phyloP scores from a whole-genome alignment of 2,888 invertebrate genomes.

The Galerucella pusilla region DNA sequence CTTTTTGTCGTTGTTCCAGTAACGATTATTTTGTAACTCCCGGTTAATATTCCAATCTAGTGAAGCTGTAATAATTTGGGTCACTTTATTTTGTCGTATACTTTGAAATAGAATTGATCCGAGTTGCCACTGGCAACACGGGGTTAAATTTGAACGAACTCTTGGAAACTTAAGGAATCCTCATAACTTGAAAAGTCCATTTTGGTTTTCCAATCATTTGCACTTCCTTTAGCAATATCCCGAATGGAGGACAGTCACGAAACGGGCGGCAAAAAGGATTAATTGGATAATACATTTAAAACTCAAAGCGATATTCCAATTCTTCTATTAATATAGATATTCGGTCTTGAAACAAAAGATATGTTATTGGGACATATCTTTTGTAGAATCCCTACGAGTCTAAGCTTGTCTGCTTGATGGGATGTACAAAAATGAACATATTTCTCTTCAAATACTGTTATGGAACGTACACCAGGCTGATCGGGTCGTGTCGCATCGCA shows the following conservation, averaged over 20 bases:
- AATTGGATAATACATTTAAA: background rate
- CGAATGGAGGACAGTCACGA: background rate
- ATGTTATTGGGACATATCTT: too few species aligned
- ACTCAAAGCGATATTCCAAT: too few species aligned
- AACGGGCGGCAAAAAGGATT: background rate
- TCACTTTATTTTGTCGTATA: background rate
- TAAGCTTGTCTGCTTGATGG: too few species aligned
- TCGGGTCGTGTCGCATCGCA: too few species aligned
- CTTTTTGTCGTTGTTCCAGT: background rate
- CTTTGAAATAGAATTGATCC: background rate
- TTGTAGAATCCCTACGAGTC: too few species aligned
- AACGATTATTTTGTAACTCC: background rate
- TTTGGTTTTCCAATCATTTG: constrained; percentile 55
- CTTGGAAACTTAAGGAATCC: constrained; percentile 48
- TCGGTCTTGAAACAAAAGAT: too few species aligned
- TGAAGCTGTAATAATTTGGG: background rate
- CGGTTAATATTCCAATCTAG: background rate
- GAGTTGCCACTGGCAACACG: background rate
- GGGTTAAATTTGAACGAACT: background rate
- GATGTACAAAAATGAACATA: too few species aligned
- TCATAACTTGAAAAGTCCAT: constrained; percentile 54
- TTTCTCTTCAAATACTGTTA: too few species aligned
- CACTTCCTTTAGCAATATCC: constrained; percentile 51
- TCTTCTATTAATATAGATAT: too few species aligned
- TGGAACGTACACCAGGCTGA: too few species aligned